Percentiles rank a stretch among this genome's conserved stretches.
Conservation (phyloP, 2,113 vertebrate genomes). For the Tachysurus fulvidraco region DNA sequence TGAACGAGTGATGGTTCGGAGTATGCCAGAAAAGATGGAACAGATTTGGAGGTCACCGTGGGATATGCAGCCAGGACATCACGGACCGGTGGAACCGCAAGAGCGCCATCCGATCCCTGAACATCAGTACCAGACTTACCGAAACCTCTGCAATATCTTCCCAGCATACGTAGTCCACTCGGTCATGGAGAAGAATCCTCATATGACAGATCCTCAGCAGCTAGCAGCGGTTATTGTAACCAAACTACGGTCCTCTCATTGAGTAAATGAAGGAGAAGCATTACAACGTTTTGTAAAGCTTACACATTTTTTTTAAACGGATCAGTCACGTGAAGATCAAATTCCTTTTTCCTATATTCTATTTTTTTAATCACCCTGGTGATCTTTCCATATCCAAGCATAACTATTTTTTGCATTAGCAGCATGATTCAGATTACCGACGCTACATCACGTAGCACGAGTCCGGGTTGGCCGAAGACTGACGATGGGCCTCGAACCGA, state of each 20-base stretch:
- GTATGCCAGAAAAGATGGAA: slow-evolving; percentile 99
- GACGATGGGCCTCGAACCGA: slow-evolving; percentile 1
- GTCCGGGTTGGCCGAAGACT: background rate
- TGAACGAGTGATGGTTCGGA: slow-evolving; percentile 95
- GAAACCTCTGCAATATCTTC: slow-evolving; percentile 99
- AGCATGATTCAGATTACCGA: background rate
- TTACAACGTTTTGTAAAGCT: background rate
- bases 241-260: slow-evolving; percentile 89
- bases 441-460: background rate
- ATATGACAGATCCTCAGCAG: slow-evolving; percentile 94
- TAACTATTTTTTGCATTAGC: background rate
- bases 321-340: background rate
- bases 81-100: slow-evolving; percentile 72
- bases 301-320: background rate
- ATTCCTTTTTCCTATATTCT: background rate
- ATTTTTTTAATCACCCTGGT: background rate
- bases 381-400: background rate
- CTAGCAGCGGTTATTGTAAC: slow-evolving; percentile 95
- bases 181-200: slow-evolving; percentile 98
- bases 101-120: slow-evolving; percentile 90
- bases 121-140: slow-evolving; percentile 96
- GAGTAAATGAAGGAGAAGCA: slow-evolving; percentile 54
- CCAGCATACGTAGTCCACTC: slow-evolving; percentile 91
- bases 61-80: slow-evolving; percentile 72
- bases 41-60: slow-evolving; percentile 96